A percentile compares a stretch with the other conserved stretches of the same genome.
These are phyloP conservation scores for Lycophotia porphyrea DNA, from an alignment of 2,888 invertebrate species.

Conservation along the genomic window DNA sequence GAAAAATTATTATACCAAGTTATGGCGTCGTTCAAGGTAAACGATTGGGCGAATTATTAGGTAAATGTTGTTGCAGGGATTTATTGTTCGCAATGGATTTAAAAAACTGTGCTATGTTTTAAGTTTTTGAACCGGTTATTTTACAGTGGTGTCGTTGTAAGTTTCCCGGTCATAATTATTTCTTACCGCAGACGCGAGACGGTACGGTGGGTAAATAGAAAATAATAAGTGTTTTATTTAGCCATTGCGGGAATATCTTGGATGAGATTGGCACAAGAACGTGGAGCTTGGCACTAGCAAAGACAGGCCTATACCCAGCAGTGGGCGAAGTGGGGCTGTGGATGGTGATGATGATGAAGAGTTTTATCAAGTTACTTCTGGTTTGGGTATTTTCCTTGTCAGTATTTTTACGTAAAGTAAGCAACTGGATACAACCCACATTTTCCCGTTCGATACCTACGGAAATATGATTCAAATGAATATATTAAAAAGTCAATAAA, in stretches of 20 bases:
- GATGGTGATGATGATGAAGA: too few relatives aligned
- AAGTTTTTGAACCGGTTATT: background rate
- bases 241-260: too few relatives aligned
- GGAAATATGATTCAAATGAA: conserved; percentile 40
- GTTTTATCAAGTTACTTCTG: background rate
- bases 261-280: too few relatives aligned
- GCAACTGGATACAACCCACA: background rate
- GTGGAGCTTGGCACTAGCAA: too few relatives aligned
- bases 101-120: background rate
- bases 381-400: background rate
- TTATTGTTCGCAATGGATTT: conserved; percentile 4
- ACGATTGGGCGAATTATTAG: conserved; percentile 55
- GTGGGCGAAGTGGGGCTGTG: too few relatives aligned
- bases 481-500: conserved; percentile 61
- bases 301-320: too few relatives aligned
- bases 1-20: conserved; percentile 65
- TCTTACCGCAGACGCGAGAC: too few relatives aligned
- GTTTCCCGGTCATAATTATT: background rate
- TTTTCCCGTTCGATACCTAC: background rate
- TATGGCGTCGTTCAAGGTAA: conserved; percentile 63
- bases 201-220: too few relatives aligned
- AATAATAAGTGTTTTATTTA: too few relatives aligned
- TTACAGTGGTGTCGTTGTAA: background rate
- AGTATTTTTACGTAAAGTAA: background rate
- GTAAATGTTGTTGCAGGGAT: conserved; percentile 35